Evolutionary conservation across 2,888 invertebrate species (phyloP), one percentile per base, ranked within the genome.

Genomic region (Xestobium rufovillosum): DNA sequence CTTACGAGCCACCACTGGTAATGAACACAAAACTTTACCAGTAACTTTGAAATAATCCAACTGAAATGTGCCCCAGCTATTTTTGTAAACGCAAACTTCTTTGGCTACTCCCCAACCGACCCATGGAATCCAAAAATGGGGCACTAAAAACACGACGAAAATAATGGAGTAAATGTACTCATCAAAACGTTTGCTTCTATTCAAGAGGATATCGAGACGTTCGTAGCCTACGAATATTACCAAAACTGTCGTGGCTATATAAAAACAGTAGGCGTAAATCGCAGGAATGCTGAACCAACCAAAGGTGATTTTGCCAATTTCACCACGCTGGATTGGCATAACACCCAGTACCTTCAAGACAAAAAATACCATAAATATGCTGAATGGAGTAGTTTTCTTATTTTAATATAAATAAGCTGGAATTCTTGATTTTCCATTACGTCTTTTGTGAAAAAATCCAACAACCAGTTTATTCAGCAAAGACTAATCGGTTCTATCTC

Each of bases 81-180:
- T 78, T 61, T 80, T 80, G 56, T 80, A 80, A 45, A 75, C 72
- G 38, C 78, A 78, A 3, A 80, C 80, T 59, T 80, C 75, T 27
- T 69, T 68, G 1, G 79, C 80, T 14, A 80, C 79, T 1, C 79
- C 78, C 80, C 80, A 80, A 1, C 79, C 79, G 9, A 78, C 76
- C 50, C 75, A 79, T 0, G 80, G 80, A 28, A 78, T 76, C 75
- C 76, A 78, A 59, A 80, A 80, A 53, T 80, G 80, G 0, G 80
- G 80, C 6, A 79, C 69, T 30, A 80, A 66, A 52, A 76, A 80
- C 8, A 78, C 69, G 1, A 80, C 69, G 52, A 80, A 80, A 11
- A 80, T 65, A 36, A 80, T 72, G 0, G 78, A 75, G 53, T 80
- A 80, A 48, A 80, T 80, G 50, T 79, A 79, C 49, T 80, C 80